These are phyloP conservation scores for Plebejus argus DNA, from an alignment of 2,888 invertebrate genomes.

Conservation along the genomic window DNA sequence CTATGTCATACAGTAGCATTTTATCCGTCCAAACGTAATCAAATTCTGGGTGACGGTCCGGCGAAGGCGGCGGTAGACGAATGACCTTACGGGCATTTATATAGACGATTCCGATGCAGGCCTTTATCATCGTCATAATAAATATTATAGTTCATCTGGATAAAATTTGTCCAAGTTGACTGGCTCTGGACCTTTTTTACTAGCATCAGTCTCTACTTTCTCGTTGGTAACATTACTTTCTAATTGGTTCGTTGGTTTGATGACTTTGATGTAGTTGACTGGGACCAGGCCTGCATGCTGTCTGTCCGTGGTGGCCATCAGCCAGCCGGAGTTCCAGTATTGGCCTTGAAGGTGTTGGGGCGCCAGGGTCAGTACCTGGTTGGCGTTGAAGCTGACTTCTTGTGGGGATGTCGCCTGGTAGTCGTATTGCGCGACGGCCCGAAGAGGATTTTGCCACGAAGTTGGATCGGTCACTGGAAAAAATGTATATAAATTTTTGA, in stretches of 20 bases:
- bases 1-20: too few species aligned
- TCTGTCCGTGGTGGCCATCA: constrained; percentile 81
- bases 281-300: constrained; percentile 83
- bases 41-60: too few species aligned
- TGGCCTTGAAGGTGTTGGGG: constrained; percentile 90
- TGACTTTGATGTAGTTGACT: constrained; percentile 79
- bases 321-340: constrained; percentile 85
- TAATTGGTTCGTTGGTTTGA: constrained; percentile 49
- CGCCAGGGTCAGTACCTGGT: constrained; percentile 90
- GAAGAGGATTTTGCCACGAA: constrained; percentile 85
- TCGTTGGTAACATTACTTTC: constrained; percentile 37
- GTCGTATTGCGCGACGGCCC: constrained; percentile 86
- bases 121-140: not conserved
- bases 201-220: constrained; percentile 34
- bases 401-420: constrained; percentile 86
- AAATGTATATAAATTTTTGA: not conserved
- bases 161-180: constrained; percentile 15
- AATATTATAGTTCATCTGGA: constrained; percentile 8
- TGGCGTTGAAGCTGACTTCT: constrained; percentile 89
- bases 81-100: too few species aligned
- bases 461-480: constrained; percentile 83
- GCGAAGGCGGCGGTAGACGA: too few species aligned
- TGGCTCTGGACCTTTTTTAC: constrained; percentile 37
- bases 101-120: not conserved
- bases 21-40: too few species aligned